Percentiles rank a stretch among this genome's conserved stretches.
Evolutionary conservation across 2,113 vertebrate species (phyloP).

Genomic region (Corythoichthys haematopterus): DNA sequence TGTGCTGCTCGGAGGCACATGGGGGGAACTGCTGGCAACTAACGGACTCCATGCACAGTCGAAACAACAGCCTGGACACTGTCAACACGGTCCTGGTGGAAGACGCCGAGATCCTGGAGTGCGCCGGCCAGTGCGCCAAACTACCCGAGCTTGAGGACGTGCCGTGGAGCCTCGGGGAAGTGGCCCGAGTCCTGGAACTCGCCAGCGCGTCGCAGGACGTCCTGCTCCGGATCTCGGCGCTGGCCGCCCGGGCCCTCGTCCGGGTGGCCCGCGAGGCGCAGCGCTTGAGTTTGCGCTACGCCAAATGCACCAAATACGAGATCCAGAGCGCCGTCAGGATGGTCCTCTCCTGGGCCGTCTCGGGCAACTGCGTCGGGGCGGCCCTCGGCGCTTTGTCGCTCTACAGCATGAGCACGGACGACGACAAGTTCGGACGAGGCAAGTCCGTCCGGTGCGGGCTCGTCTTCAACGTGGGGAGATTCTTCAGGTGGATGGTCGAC

Average conservation of each 20-base stretch:
- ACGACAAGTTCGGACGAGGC: constrained; percentile 88
- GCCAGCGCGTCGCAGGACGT: constrained; percentile 76
- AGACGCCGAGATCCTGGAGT: constrained; percentile 96
- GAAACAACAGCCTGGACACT: constrained; percentile 96
- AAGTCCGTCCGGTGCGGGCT: constrained; percentile 91
- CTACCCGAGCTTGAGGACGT: constrained; percentile 98
- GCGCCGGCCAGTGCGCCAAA: constrained; percentile 89
- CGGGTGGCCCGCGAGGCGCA: constrained; percentile 89
- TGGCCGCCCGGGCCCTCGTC: constrained; percentile 86
- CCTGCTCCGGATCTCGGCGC: constrained; percentile 81
- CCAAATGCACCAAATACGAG: constrained; percentile 94
- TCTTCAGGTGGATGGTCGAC: constrained; percentile 98
- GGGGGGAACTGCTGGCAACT: constrained; percentile 85
- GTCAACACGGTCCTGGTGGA: constrained; percentile 97
- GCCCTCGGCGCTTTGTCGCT: constrained; percentile 88
- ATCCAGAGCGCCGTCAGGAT: constrained; percentile 91
- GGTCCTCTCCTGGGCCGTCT: constrained; percentile 85
- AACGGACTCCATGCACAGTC: constrained; percentile 96
- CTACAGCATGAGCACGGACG: constrained; percentile 95
- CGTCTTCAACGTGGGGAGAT: constrained; percentile 88
- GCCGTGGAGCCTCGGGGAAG: constrained; percentile 93
- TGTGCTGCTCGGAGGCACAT: constrained; percentile 93
- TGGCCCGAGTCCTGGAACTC: constrained; percentile 78
- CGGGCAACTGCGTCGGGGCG: constrained; percentile 82
- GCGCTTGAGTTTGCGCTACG: constrained; percentile 90